Conservation (phyloP, 2,888 invertebrate species). For the Stenchaetothrips biformis region DNA sequence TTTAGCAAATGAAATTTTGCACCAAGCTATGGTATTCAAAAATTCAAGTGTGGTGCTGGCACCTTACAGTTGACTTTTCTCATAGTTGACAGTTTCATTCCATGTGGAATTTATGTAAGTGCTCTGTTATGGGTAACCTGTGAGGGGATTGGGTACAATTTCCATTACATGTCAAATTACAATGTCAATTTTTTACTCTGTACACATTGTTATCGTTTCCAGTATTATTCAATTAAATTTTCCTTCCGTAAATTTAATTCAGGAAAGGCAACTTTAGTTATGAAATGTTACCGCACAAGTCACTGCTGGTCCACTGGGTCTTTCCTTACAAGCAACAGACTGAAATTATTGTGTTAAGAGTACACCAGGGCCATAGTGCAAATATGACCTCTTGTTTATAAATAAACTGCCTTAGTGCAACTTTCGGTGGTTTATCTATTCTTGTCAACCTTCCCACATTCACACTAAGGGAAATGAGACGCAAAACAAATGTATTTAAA, state of each 20-base stretch:
- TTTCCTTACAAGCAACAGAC: conserved; percentile 9
- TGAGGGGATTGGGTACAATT: background rate
- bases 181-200: conserved; percentile 1
- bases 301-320: background rate
- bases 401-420: background rate
- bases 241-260: background rate
- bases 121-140: background rate
- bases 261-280: background rate
- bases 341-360: conserved; percentile 20
- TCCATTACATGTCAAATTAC: conserved; percentile 7
- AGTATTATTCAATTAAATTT: background rate
- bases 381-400: conserved; percentile 9
- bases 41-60: background rate
- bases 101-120: background rate
- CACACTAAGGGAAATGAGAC: background rate
- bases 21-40: background rate
- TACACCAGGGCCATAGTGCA: background rate
- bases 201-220: background rate
- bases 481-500: background rate
- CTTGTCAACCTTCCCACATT: background rate
- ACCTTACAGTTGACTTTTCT: background rate
- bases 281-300: background rate
- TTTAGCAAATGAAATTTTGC: background rate
- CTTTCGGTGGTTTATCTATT: background rate
- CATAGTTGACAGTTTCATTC: background rate